Base-by-base conservation (phyloP, 2,113 vertebrate genomes). In the Trogon surrucura region DNA sequence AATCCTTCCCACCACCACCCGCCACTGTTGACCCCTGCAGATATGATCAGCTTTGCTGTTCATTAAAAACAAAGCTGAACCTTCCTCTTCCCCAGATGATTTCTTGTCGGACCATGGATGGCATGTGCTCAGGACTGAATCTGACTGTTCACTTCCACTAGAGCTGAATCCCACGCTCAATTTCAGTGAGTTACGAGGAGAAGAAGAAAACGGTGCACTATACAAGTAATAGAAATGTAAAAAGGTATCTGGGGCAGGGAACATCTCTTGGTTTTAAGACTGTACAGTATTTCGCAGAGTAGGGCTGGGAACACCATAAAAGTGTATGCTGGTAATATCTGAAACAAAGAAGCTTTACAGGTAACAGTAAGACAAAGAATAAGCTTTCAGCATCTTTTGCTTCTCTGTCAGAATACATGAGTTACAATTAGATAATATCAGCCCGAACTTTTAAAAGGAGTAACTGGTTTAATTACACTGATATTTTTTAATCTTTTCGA, bases 391-490 rank as follows among this genome's bases (percentile, higher is more conserved):
- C 13, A 22, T 56, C 29, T 67, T 80, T 65, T 53, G 32, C 30
- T 85, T 96, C 67, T 84, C 32, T 92, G 41, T 82, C 66, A 93
- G 66, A 88, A 82, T 48, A 58, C 11, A 51, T 36, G 77, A 57
- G 45, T 82, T 36, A 66, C 45, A 89, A 85, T 41, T 29, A 93
- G 62, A 18, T 48, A 88, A 45, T 51, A 86, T 65, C 66, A 69
- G 32, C 86, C 4, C 81, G 48, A 93, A 89, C 53, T 83, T 93
- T 89, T 85, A n/a, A 85, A 96, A 79, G 79, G 60, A 47, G 70
- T 95, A 94, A 83, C 62, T 96, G n/a, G 27, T 93, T 97, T 97
- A 97, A 97, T 96, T 82, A 92, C 80, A 85, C 16, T 72, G 84
- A 77, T 95, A 71, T 80, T 96, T 93, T 96, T 88, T 65, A 74